Evolutionary conservation across 2,113 vertebrate genomes (phyloP).

Genomic region (Corythaixoides concolor): DNA sequence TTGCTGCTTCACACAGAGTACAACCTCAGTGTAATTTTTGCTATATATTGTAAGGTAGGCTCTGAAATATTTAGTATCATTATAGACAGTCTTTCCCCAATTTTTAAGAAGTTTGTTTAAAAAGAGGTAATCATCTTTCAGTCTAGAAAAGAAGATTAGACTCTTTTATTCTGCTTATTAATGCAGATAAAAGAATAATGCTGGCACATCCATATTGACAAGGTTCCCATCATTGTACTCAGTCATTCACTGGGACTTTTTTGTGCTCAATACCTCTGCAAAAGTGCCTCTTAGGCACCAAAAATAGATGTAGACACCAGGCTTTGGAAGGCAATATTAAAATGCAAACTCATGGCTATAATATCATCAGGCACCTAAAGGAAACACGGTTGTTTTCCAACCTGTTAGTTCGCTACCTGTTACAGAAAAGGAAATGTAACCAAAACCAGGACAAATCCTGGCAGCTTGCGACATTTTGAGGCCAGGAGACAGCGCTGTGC

Average conservation of each 20-base stretch:
- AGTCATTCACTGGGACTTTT: neutral
- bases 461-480: neutral
- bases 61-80: neutral
- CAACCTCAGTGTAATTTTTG: neutral
- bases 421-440: neutral
- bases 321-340: neutral
- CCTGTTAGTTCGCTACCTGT: neutral
- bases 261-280: neutral
- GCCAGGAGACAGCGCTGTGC: rapidly evolving
- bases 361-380: neutral
- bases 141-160: neutral
- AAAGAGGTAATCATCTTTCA: neutral
- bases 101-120: neutral
- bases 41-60: neutral
- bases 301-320: neutral
- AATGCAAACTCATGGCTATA: neutral
- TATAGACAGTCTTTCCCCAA: neutral
- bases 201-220: neutral
- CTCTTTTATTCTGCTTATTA: neutral
- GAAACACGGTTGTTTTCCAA: neutral
- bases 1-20: neutral
- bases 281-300: neutral
- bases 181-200: neutral
- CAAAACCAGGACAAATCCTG: neutral
- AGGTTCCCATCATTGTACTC: neutral